A percentile compares a stretch with the other conserved stretches of the same genome.
Conservation (phyloP, 1,140 invertebrate genomes). For the Trinorchestia longiramus region DNA sequence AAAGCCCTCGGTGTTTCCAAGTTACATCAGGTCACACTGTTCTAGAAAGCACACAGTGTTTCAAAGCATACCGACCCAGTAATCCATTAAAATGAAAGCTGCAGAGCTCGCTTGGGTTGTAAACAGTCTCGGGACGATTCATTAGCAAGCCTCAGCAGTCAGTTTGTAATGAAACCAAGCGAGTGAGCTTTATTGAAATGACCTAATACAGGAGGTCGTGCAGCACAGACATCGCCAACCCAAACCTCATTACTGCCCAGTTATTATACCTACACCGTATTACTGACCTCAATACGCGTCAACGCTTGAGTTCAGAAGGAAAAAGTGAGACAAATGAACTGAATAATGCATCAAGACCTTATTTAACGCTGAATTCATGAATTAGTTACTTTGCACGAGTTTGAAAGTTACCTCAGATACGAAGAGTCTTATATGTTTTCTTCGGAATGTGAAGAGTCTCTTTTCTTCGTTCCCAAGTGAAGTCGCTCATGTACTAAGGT, state of each 20-base stretch:
- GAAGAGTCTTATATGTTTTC: neutral
- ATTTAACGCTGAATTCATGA: neutral
- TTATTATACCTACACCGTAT: constrained; percentile 6
- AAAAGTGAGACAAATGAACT: neutral
- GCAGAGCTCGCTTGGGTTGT: neutral
- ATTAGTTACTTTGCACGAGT: neutral
- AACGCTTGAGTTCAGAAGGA: neutral
- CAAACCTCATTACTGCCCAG: neutral
- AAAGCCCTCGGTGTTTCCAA: too few species aligned
- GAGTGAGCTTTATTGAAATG: constrained; percentile 44
- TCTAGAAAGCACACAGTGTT: neutral
- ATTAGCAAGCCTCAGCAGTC: constrained; percentile 30
- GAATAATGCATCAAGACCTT: neutral
- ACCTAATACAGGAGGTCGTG: constrained; percentile 4
- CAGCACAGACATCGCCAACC: neutral
- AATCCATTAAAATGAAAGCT: constrained; percentile 31
- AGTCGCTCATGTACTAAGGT: neutral
- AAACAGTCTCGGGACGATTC: constrained; percentile 21
- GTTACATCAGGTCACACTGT: too few species aligned
- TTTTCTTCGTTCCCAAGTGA: neutral
- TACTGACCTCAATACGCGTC: neutral
- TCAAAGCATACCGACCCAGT: neutral
- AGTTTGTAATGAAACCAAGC: constrained; percentile 13
- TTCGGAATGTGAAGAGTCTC: neutral
- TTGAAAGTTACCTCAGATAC: neutral